These are phyloP conservation scores for Reinhardtius hippoglossoides DNA, from an alignment of 2,113 vertebrate species.

Conservation along the genomic window DNA sequence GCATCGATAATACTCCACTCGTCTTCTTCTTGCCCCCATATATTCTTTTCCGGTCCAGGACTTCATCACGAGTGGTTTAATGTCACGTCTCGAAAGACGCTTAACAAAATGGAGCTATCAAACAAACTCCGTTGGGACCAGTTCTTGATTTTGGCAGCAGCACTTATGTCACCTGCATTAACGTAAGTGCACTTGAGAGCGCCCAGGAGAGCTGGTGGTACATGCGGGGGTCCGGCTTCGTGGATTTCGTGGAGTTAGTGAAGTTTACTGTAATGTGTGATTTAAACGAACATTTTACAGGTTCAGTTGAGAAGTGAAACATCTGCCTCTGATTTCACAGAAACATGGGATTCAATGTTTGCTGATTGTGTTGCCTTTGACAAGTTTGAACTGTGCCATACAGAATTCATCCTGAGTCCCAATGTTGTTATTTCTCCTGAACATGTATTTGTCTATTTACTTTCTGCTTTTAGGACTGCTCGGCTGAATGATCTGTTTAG, in stretches of 20 bases:
- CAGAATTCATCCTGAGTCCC: constrained; percentile 13
- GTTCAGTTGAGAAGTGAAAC: constrained; percentile 18
- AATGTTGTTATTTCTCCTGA: constrained; percentile 23
- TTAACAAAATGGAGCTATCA: constrained; percentile 82
- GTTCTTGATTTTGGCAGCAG: constrained; percentile 84
- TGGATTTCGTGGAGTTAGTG: constrained; percentile 15
- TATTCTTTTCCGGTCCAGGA: constrained; percentile 52
- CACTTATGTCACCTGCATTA: constrained; percentile 85
- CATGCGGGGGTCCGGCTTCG: constrained; percentile 25
- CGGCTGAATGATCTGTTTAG: constrained; percentile 38
- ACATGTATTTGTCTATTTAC: constrained; percentile 9
- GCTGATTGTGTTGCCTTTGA: constrained; percentile 11
- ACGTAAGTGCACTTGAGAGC: constrained; percentile 83
- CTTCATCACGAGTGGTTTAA: constrained; percentile 78
- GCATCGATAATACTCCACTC: constrained; percentile 75
- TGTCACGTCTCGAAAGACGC: constrained; percentile 82
- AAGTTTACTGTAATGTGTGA: constrained; percentile 12
- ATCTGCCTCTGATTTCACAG: constrained; percentile 41
- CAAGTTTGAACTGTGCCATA: constrained; percentile 14
- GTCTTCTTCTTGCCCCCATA: constrained; percentile 19
- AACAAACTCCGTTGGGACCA: constrained; percentile 82
- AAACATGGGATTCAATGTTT: constrained; percentile 30
- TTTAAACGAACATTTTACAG: constrained; percentile 27
- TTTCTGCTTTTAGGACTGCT: constrained; percentile 6
- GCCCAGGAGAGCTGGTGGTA: constrained; percentile 42